Percentiles rank a stretch among this genome's conserved stretches.
These are phyloP conservation scores for Lycaon pictus DNA, from an alignment of 2,113 vertebrate genomes.

Conservation along the genomic window DNA sequence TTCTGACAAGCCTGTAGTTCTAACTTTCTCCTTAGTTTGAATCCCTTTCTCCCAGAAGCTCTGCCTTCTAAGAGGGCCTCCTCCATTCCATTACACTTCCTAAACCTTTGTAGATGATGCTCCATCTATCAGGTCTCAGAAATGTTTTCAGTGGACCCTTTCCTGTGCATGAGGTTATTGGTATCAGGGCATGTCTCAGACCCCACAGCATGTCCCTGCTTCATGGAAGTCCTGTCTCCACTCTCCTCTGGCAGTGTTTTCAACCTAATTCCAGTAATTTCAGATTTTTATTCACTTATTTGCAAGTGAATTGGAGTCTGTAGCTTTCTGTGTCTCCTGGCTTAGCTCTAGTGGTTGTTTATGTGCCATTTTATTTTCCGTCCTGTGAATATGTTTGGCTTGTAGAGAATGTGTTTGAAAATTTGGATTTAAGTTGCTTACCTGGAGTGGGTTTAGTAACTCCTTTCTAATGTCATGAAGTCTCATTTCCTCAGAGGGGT, in stretches of 20 bases:
- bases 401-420: not conserved
- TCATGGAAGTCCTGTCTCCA: not conserved
- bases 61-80: not conserved
- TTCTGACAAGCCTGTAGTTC: not conserved
- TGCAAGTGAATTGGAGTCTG: not conserved
- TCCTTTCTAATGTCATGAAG: not conserved
- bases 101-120: not conserved
- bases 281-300: not conserved
- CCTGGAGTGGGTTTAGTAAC: not conserved
- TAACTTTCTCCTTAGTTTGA: not conserved
- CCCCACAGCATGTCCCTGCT: not conserved
- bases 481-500: not conserved
- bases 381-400: not conserved
- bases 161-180: not conserved
- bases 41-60: not conserved
- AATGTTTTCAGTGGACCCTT: not conserved
- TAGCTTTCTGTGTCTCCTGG: not conserved
- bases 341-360: not conserved
- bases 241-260: not conserved
- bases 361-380: not conserved
- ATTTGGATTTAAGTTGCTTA: not conserved
- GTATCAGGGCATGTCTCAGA: not conserved
- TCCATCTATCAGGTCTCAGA: not conserved
- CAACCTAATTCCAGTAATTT: not conserved
- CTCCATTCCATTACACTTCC: not conserved